Evolutionary conservation across 2,888 invertebrate species (phyloP).

Genomic region (Ceraclea dissimilis): DNA sequence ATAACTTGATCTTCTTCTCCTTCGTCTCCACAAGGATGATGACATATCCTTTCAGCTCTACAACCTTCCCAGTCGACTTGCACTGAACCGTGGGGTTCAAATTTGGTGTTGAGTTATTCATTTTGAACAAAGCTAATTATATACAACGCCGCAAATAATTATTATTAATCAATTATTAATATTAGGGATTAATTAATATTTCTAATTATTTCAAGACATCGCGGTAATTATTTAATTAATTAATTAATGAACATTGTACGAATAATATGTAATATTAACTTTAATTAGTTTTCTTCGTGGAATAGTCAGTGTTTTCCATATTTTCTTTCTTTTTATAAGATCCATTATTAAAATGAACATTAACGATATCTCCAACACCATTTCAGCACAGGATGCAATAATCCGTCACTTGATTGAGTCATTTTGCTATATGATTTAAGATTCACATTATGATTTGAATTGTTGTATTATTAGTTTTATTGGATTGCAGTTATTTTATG

Average conservation of each 20-base stretch:
- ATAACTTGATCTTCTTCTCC: constrained; percentile 89
- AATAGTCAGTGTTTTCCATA: no score
- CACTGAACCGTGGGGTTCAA: constrained; percentile 45
- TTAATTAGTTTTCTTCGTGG: no score
- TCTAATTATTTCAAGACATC: no score
- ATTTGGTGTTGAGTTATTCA: constrained; percentile 39
- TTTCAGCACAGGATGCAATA: constrained; percentile 7
- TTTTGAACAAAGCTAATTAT: constrained; percentile 10
- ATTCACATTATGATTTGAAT: background rate
- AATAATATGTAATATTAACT: no score
- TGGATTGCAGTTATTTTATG: no score
- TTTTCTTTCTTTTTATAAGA: no score
- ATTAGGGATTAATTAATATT: background rate
- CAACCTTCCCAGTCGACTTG: constrained; percentile 46
- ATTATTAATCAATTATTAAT: background rate
- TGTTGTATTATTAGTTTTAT: no score
- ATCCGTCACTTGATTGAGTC: constrained; percentile 24
- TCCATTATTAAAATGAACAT: background rate
- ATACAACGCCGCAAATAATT: background rate
- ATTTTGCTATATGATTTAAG: constrained; percentile 1
- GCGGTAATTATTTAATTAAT: no score
- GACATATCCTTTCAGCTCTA: constrained; percentile 91
- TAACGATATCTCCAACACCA: constrained; percentile 22
- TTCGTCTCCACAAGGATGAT: constrained; percentile 90
- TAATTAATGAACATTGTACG: no score